phyloP scores from a whole-genome alignment of 1,140 invertebrate genomes.

The Drosophila kohkoa region DNA sequence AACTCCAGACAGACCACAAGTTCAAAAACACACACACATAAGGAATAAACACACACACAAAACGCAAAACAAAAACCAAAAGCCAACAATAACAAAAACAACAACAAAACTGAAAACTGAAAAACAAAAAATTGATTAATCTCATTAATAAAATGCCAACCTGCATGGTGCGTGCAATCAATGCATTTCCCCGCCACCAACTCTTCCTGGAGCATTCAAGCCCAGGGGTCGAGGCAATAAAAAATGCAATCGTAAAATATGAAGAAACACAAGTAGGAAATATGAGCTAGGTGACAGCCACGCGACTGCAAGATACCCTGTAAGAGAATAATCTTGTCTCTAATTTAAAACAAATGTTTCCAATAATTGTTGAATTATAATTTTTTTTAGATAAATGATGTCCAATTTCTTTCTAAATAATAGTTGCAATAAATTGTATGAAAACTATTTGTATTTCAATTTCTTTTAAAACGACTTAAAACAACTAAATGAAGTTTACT shows the following conservation, averaged over 20 bases:
- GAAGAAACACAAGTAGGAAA: constrained; percentile 38
- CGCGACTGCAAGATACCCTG: constrained; percentile 10
- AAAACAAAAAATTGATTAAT: constrained; percentile 75
- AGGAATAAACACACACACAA: constrained; percentile 20
- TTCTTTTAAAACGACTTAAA: no score
- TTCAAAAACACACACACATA: constrained; percentile 32
- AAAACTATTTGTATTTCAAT: no score
- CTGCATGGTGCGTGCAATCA: constrained; percentile 78
- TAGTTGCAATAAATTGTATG: no score
- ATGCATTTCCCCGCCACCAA: constrained; percentile 30
- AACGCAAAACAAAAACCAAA: constrained; percentile 9
- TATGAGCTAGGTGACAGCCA: not conserved
- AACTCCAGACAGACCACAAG: constrained; percentile 35
- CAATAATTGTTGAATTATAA: no score
- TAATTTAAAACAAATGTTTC: no score
- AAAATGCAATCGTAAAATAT: constrained; percentile 81
- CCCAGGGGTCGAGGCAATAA: constrained; percentile 62
- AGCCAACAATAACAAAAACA: constrained; percentile 33
- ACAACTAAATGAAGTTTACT: no score
- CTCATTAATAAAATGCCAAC: constrained; percentile 82
- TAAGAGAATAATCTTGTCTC: not conserved
- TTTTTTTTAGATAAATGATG: no score
- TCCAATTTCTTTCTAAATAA: no score
- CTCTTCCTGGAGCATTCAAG: not conserved
- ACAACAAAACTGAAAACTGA: constrained; percentile 22